Evolutionary conservation across 2,113 vertebrate species (phyloP).

Genomic region (Dromas ardeola): DNA sequence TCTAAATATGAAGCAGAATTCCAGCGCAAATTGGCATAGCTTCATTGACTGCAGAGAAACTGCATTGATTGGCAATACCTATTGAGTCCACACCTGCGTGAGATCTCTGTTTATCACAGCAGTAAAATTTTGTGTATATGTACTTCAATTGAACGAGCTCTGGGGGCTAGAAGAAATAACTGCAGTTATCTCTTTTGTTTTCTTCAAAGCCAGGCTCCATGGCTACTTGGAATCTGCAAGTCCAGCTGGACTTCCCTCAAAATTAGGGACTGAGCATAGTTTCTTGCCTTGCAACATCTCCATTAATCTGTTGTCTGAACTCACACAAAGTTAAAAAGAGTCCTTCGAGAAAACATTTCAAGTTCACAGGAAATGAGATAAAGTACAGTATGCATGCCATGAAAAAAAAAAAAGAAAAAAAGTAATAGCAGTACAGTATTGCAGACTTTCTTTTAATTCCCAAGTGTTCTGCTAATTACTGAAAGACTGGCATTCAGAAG

Average conservation of each 20-base stretch:
- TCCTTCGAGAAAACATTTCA: not conserved
- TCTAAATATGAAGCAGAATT: not conserved
- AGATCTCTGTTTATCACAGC: not conserved
- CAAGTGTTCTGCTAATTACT: not conserved
- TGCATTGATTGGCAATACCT: slow-evolving; percentile 14
- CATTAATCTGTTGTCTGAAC: not conserved
- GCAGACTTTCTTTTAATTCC: not conserved
- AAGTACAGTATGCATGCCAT: not conserved
- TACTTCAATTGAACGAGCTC: not conserved
- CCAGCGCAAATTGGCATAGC: not conserved
- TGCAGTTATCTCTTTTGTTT: not conserved
- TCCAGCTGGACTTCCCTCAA: not conserved
- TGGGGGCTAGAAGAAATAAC: not conserved
- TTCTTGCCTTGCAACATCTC: not conserved
- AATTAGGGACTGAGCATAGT: not conserved
- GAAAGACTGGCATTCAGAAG: not conserved
- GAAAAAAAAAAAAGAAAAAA: not conserved
- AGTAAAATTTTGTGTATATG: not conserved
- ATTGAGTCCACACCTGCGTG: not conserved
- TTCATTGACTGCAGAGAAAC: not conserved
- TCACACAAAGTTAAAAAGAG: not conserved
- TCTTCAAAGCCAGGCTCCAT: not conserved
- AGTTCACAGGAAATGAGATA: not conserved
- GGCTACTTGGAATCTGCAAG: not conserved
- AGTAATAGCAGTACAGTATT: not conserved